Evolutionary conservation across 2,888 invertebrate species (phyloP).

Genomic region (Achlya flavicornis): DNA sequence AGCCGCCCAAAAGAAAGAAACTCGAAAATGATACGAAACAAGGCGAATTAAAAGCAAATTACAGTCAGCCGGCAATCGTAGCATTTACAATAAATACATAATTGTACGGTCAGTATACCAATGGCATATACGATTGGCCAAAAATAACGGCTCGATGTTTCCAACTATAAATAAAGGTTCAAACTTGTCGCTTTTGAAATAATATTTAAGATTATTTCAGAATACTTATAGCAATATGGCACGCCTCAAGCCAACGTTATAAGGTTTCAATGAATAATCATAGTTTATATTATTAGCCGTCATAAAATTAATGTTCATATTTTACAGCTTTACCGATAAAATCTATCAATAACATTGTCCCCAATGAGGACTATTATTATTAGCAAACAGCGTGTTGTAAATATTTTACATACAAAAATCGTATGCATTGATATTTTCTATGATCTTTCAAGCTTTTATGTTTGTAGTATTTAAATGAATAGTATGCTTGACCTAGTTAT

Average conservation of each 20-base stretch:
- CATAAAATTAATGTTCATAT: slow-evolving; percentile 33
- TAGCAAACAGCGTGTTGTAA: neutral
- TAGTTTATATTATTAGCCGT: slow-evolving; percentile 34
- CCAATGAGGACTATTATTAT: neutral
- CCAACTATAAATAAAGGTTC: slow-evolving; percentile 54
- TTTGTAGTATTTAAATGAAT: neutral
- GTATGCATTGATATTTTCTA: neutral
- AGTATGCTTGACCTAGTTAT: too few relatives aligned
- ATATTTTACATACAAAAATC: neutral
- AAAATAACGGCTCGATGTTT: slow-evolving; percentile 69
- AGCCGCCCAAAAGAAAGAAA: slow-evolving; percentile 72
- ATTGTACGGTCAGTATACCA: slow-evolving; percentile 80
- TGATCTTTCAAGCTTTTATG: neutral
- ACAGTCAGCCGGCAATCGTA: slow-evolving; percentile 79
- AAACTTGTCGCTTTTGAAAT: slow-evolving; percentile 40
- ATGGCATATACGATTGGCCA: slow-evolving; percentile 75
- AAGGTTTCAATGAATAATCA: slow-evolving; percentile 19
- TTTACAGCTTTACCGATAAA: slow-evolving; percentile 35
- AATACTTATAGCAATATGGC: slow-evolving; percentile 33
- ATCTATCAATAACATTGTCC: slow-evolving; percentile 37
- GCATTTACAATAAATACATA: slow-evolving; percentile 85
- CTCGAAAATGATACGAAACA: slow-evolving; percentile 81
- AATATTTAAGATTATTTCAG: slow-evolving; percentile 13
- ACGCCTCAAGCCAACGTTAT: slow-evolving; percentile 12
- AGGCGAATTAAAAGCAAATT: slow-evolving; percentile 83